Conservation (phyloP, 2,888 invertebrate species). For the Pocota personata region DNA sequence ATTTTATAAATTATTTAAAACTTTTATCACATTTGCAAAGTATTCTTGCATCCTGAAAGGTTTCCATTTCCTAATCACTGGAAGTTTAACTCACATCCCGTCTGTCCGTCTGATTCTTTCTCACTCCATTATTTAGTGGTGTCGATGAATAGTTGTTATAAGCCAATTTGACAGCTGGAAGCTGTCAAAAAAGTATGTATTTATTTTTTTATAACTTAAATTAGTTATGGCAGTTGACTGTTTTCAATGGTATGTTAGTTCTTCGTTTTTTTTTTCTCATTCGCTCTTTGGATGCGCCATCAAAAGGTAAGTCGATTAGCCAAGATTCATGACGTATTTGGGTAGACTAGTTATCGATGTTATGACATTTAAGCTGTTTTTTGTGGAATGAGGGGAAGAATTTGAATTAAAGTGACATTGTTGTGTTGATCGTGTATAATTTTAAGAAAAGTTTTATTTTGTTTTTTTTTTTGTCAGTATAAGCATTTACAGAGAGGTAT, state of each 20-base stretch:
- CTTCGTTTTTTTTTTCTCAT: conserved; percentile 1
- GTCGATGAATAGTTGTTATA: not conserved
- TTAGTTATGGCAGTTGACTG: conserved; percentile 72
- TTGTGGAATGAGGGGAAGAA: conserved; percentile 2
- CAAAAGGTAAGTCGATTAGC: conserved; percentile 83
- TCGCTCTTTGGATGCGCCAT: conserved; percentile 52
- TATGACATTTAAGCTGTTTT: conserved; percentile 90
- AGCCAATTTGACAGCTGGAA: conserved; percentile 16
- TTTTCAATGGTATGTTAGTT: conserved; percentile 69
- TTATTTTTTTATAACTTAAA: conserved; percentile 51
- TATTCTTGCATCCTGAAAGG: conserved; percentile 70
- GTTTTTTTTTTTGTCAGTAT: not conserved
- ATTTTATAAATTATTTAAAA: conserved; percentile 47
- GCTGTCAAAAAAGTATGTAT: conserved; percentile 21
- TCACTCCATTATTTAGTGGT: not conserved
- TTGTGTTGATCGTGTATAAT: not conserved
- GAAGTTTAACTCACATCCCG: too few species aligned
- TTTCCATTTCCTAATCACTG: conserved; percentile 43
- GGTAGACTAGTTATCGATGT: conserved; percentile 94
- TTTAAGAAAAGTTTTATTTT: not conserved
- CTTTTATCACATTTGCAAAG: conserved; percentile 72
- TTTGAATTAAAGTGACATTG: not conserved
- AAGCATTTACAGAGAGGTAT: conserved; percentile 4
- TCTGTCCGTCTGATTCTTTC: not conserved
- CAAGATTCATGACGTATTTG: conserved; percentile 92